Evolutionary conservation across 2,797 vertebrate genomes (phyloP).

Genomic region (Cynodonichthys magdalenae): DNA sequence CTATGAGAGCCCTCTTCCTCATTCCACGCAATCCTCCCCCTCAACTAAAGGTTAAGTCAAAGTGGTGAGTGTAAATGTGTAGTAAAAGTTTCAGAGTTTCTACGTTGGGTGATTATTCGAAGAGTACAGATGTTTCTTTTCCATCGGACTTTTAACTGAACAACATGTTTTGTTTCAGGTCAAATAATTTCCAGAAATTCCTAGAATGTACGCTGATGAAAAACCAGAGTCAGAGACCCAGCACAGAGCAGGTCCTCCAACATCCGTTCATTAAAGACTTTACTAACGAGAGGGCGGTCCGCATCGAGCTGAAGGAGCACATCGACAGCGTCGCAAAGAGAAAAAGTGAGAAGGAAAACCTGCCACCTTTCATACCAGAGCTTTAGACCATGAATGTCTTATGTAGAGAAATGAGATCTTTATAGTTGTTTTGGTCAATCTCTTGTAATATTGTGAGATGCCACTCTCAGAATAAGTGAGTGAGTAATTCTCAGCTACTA

Average conservation of each 20-base stretch:
- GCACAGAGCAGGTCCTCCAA: slow-evolving; percentile 91
- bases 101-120: background rate
- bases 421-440: no score
- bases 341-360: slow-evolving; percentile 79
- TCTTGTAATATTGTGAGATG: no score
- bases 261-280: slow-evolving; percentile 92
- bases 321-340: slow-evolving; percentile 97
- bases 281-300: slow-evolving; percentile 90
- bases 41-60: slow-evolving; percentile 89
- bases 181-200: slow-evolving; percentile 95
- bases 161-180: slow-evolving; percentile 76
- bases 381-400: no score
- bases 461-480: no score
- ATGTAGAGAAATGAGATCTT: no score
- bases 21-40: slow-evolving; percentile 93
- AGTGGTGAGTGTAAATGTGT: slow-evolving; percentile 87
- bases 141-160: background rate
- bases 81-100: background rate
- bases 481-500: no score
- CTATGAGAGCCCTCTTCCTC: slow-evolving; percentile 95
- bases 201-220: slow-evolving; percentile 95
- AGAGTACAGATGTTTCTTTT: background rate
- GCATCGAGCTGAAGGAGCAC: slow-evolving; percentile 96
- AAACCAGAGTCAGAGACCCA: slow-evolving; percentile 89
- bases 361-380: no score